Percentiles rank a stretch among this genome's conserved stretches.
phyloP scores from a whole-genome alignment of 2,888 invertebrate genomes.

The Cacoxenus indagator region DNA sequence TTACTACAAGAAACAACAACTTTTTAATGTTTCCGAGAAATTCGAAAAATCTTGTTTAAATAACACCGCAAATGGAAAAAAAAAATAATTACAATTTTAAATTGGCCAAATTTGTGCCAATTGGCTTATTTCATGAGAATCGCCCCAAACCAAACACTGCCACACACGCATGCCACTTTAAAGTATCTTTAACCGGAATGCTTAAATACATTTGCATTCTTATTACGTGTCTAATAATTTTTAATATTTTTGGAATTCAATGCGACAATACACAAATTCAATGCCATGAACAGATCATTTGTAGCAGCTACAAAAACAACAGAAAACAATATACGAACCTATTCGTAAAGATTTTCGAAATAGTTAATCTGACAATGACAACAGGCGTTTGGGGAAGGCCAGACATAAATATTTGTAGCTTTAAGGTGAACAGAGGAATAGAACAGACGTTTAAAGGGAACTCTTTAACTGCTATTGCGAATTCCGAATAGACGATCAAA shows the following conservation, averaged over 20 bases:
- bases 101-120: background rate
- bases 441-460: too few relatives aligned
- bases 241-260: background rate
- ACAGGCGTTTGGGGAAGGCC: too few relatives aligned
- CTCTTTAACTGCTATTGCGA: too few relatives aligned
- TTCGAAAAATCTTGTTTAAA: background rate
- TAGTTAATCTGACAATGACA: too few relatives aligned
- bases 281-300: too few relatives aligned
- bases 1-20: background rate
- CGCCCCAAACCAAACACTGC: background rate
- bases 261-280: too few relatives aligned
- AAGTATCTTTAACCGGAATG: background rate
- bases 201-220: background rate
- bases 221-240: conserved; percentile 2
- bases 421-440: too few relatives aligned
- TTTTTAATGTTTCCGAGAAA: conserved; percentile 51
- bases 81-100: conserved; percentile 15
- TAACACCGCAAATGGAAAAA: conserved; percentile 39
- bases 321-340: too few relatives aligned
- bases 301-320: too few relatives aligned
- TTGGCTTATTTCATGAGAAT: background rate
- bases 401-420: too few relatives aligned
- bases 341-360: too few relatives aligned
- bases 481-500: too few relatives aligned
- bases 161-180: background rate